These are phyloP conservation scores for Cyprinus carpio DNA, from an alignment of 2,113 vertebrate species.

Conservation along the genomic window DNA sequence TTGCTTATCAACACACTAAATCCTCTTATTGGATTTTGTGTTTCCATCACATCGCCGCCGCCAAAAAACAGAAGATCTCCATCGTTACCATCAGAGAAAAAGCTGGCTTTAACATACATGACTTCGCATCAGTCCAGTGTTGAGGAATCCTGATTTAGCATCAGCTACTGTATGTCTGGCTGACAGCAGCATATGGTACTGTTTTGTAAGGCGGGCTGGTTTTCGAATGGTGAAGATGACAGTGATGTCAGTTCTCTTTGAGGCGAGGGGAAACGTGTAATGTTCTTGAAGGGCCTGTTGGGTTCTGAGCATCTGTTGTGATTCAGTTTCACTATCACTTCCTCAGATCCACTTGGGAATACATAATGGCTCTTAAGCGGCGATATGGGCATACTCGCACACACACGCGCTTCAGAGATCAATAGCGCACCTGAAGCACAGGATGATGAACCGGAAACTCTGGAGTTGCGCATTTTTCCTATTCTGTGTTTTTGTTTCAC, in stretches of 20 bases:
- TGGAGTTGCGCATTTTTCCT: neutral
- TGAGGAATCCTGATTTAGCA: constrained; percentile 28
- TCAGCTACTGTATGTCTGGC: constrained; percentile 2
- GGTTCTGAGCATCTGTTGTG: constrained; percentile 45
- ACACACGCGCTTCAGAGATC: neutral
- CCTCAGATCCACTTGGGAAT: constrained; percentile 28
- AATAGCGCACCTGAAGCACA: constrained; percentile 20
- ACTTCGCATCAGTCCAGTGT: neutral
- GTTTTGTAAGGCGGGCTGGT: constrained; percentile 31
- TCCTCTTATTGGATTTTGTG: constrained; percentile 60
- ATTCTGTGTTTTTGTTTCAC: neutral
- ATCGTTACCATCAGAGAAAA: neutral
- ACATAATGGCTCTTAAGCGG: constrained; percentile 33
- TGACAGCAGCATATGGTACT: constrained; percentile 52
- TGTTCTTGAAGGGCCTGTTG: constrained; percentile 42
- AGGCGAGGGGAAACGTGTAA: constrained; percentile 39
- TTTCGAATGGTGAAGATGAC: constrained; percentile 45
- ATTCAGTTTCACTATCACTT: constrained; percentile 35
- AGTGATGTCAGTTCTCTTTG: constrained; percentile 36
- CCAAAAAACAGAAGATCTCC: constrained; percentile 55
- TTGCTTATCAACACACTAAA: constrained; percentile 32
- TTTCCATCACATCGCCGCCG: neutral
- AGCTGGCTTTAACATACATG: constrained; percentile 22
- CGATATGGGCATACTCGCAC: constrained; percentile 7
- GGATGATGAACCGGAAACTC: constrained; percentile 23